A percentile compares a stretch with the other conserved stretches of the same genome.
Conservation (phyloP, 1,140 invertebrate species). For the Fragariocoptes setiger region DNA sequence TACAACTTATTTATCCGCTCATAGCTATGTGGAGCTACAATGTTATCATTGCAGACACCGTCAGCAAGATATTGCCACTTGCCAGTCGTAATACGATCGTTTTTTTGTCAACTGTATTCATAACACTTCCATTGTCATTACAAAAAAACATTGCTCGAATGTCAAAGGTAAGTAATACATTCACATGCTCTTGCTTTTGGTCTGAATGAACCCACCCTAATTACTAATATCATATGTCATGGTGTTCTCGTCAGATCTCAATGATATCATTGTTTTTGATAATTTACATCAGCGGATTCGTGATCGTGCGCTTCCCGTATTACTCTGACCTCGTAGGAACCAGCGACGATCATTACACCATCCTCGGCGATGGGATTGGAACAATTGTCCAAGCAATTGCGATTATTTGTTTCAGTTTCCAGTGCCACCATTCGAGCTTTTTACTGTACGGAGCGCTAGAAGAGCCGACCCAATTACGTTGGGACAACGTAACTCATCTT, state of each 20-base stretch:
- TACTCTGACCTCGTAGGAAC: conserved; percentile 12
- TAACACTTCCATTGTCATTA: conserved; percentile 46
- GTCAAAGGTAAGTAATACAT: conserved; percentile 24
- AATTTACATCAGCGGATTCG: conserved; percentile 34
- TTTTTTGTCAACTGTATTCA: conserved; percentile 32
- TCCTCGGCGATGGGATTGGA: conserved; percentile 36
- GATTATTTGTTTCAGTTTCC: conserved; percentile 63
- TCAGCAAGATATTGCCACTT: conserved; percentile 44
- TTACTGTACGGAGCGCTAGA: conserved; percentile 48
- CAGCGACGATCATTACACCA: conserved; percentile 34
- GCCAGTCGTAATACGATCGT: conserved; percentile 41
- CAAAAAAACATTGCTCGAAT: conserved; percentile 43
- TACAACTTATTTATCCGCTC: conserved; percentile 58
- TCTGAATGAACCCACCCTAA: neutral
- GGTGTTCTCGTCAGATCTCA: conserved; percentile 22
- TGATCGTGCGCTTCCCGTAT: conserved; percentile 25
- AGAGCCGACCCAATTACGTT: conserved; percentile 36
- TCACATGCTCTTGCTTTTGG: neutral
- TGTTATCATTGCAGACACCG: conserved; percentile 55
- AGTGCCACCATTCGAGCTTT: conserved; percentile 71
- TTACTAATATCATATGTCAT: too few species aligned
- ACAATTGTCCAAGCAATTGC: conserved; percentile 53
- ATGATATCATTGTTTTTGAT: conserved; percentile 42
- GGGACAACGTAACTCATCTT: conserved; percentile 36
- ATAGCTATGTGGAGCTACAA: conserved; percentile 71